phyloP scores from a whole-genome alignment of 2,888 invertebrate species.

The Cantharis nigra region DNA sequence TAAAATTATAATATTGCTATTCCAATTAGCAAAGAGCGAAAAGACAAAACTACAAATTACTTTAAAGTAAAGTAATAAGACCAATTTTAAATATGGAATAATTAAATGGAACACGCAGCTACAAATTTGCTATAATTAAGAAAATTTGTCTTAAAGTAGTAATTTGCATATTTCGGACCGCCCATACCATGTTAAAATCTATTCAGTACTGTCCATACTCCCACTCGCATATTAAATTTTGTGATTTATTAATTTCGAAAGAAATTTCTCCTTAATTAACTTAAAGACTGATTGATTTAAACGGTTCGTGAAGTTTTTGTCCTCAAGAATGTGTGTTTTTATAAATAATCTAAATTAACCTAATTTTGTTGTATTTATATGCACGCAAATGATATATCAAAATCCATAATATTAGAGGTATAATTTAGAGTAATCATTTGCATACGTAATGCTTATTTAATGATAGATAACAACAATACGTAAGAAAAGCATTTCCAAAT shows the following conservation, averaged over 20 bases:
- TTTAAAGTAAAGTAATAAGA: background rate
- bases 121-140: conserved; percentile 31
- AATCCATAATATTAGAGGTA: conserved; percentile 13
- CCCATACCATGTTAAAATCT: conserved; percentile 30
- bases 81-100: background rate
- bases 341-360: background rate
- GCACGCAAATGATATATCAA: conserved; percentile 20
- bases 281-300: background rate
- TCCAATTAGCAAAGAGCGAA: background rate
- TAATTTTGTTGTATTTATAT: conserved; percentile 1
- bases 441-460: conserved; percentile 19
- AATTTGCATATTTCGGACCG: conserved; percentile 34
- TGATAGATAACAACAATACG: conserved; percentile 3
- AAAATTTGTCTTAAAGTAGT: conserved; percentile 18
- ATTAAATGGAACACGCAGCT: conserved; percentile 19
- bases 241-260: conserved; percentile 14
- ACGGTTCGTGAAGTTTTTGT: background rate
- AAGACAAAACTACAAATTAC: background rate
- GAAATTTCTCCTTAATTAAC: background rate
- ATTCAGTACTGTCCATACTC: conserved; percentile 23
- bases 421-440: conserved; percentile 11
- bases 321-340: background rate
- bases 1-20: background rate
- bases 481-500: background rate
- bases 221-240: conserved; percentile 25